A percentile compares a stretch with the other conserved stretches of the same genome.
These are phyloP conservation scores for Mobula hypostoma DNA, from an alignment of 2,113 vertebrate species.

Conservation along the genomic window DNA sequence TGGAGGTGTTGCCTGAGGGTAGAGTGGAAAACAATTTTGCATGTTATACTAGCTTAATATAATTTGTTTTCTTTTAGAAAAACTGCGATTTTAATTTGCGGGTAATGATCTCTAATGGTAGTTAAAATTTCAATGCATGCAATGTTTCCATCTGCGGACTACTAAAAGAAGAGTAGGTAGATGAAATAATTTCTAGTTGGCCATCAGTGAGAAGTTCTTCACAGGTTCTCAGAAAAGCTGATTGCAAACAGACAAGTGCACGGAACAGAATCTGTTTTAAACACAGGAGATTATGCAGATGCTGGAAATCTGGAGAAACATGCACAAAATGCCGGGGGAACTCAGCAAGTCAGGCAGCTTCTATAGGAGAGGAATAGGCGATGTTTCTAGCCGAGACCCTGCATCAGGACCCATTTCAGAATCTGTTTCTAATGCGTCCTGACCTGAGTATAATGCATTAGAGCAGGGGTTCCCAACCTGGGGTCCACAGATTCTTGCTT, in stretches of 20 bases:
- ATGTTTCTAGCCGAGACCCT: too few species aligned
- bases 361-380: too few species aligned
- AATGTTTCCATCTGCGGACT: not conserved
- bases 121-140: not conserved
- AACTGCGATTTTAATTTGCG: not conserved
- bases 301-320: too few species aligned
- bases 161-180: not conserved
- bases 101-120: not conserved
- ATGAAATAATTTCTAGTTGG: not conserved
- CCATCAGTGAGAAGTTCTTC: not conserved
- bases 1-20: not conserved
- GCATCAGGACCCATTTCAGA: too few species aligned
- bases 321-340: too few species aligned
- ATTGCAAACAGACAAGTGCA: not conserved
- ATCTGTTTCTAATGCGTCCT: too few species aligned
- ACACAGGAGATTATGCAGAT: too few species aligned
- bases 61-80: not conserved
- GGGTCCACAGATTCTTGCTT: too few species aligned
- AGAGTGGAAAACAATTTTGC: not conserved
- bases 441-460: too few species aligned
- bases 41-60: not conserved
- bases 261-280: not conserved
- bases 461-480: too few species aligned
- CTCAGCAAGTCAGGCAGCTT: too few species aligned
- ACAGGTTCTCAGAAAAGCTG: not conserved